Conservation (phyloP, 2,888 invertebrate genomes). For the Beris morrisii region DNA sequence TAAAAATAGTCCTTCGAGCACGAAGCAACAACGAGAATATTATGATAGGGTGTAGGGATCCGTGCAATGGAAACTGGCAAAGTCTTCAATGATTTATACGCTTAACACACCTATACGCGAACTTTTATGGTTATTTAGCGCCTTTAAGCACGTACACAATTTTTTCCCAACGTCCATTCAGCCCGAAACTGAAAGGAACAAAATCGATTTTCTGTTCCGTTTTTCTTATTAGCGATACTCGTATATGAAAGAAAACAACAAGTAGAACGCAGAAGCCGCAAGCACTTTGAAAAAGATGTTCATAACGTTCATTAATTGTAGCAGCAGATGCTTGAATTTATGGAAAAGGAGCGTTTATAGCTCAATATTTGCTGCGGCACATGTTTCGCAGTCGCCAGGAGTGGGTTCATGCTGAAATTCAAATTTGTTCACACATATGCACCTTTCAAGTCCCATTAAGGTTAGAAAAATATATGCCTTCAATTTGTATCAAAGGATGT, state of each 20-base stretch:
- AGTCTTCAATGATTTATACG: constrained; percentile 29
- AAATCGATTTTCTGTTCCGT: constrained; percentile 26
- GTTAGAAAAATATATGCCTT: too few relatives aligned
- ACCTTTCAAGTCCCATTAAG: too few relatives aligned
- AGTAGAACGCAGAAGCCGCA: too few relatives aligned
- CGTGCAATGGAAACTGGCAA: neutral
- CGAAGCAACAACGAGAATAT: neutral
- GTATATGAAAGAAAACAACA: too few relatives aligned
- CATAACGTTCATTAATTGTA: constrained; percentile 1
- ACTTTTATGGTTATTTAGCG: constrained; percentile 31
- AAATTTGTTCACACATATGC: too few relatives aligned
- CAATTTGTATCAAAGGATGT: too few relatives aligned
- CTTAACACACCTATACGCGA: constrained; percentile 27
- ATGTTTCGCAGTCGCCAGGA: too few relatives aligned
- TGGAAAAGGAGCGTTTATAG: too few relatives aligned
- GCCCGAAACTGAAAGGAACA: constrained; percentile 6
- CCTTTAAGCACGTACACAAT: constrained; percentile 22
- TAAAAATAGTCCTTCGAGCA: constrained; percentile 1
- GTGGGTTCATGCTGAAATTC: too few relatives aligned
- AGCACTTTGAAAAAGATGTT: neutral
- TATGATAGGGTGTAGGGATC: neutral
- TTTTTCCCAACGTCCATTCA: constrained; percentile 8
- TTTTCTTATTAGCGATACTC: neutral
- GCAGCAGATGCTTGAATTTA: constrained; percentile 7
- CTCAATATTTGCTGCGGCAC: too few relatives aligned